These are phyloP conservation scores for Rhyacophila brunnea DNA, from an alignment of 1,140 invertebrate genomes.

Conservation along the genomic window DNA sequence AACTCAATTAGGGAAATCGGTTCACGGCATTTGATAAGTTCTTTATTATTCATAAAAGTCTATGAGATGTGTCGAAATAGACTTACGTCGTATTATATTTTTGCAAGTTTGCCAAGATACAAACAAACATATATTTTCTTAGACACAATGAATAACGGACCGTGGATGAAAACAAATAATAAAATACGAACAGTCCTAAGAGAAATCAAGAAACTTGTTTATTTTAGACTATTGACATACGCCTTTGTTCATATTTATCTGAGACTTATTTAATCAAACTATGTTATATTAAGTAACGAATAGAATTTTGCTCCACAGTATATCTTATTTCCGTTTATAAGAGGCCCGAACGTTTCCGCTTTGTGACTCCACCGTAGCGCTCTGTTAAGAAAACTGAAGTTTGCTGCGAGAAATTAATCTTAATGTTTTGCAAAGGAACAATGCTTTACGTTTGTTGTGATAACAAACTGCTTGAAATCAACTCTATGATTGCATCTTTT, in stretches of 20 bases:
- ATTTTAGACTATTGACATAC: slow-evolving; percentile 23
- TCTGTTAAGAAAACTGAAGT: no score
- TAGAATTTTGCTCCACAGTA: slow-evolving; percentile 1
- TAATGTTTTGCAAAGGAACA: no score
- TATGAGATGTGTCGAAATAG: no score
- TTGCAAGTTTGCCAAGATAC: slow-evolving; percentile 17
- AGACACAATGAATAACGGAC: slow-evolving; percentile 7
- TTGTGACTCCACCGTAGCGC: not conserved
- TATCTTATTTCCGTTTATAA: slow-evolving; percentile 17
- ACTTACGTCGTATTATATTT: slow-evolving; percentile 5
- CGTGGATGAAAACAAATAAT: slow-evolving; percentile 2
- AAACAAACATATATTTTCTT: slow-evolving; percentile 8
- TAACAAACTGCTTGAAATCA: no score
- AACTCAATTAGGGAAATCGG: no score
- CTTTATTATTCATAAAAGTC: no score
- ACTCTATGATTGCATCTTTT: no score
- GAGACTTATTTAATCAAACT: slow-evolving; percentile 20
- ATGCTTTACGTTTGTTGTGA: no score
- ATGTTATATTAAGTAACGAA: slow-evolving; percentile 9
- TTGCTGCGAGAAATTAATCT: no score
- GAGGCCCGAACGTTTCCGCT: slow-evolving; percentile 3
- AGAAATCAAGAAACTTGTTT: slow-evolving; percentile 19
- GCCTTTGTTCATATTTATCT: slow-evolving; percentile 26
- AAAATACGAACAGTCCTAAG: slow-evolving; percentile 10
- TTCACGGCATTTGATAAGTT: no score